Percentiles rank a stretch among this genome's conserved stretches.
These are phyloP conservation scores for Pseudobourletiella spinata DNA, from an alignment of 1,140 invertebrate genomes.

Conservation along the genomic window DNA sequence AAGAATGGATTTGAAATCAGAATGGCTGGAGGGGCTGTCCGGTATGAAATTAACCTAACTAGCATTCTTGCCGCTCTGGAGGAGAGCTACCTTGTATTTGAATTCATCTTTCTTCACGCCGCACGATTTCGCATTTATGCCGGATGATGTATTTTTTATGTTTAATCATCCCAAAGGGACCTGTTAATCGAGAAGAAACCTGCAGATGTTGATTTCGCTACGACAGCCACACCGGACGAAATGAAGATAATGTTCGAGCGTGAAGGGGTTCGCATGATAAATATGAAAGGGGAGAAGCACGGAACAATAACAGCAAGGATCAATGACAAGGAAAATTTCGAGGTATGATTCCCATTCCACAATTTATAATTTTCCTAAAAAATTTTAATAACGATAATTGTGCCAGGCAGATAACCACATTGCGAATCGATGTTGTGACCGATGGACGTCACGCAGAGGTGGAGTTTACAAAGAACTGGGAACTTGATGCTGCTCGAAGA, in stretches of 20 bases:
- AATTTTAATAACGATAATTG: slow-evolving; percentile 15
- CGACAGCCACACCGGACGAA: slow-evolving; percentile 86
- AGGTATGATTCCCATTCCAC: slow-evolving; percentile 46
- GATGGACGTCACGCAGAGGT: slow-evolving; percentile 95
- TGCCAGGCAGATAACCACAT: slow-evolving; percentile 57
- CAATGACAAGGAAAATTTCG: slow-evolving; percentile 89
- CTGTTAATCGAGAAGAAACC: slow-evolving; percentile 77
- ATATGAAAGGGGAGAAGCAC: slow-evolving; percentile 89
- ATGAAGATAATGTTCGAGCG: slow-evolving; percentile 91
- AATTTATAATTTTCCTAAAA: not conserved
- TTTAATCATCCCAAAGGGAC: slow-evolving; percentile 53
- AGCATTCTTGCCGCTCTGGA: not conserved
- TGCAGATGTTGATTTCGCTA: slow-evolving; percentile 95
- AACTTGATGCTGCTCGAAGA: slow-evolving; percentile 84
- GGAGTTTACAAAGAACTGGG: slow-evolving; percentile 89
- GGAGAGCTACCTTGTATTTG: not conserved
- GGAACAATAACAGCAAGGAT: slow-evolving; percentile 96
- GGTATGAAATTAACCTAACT: slow-evolving; percentile 41
- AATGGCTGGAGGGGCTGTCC: slow-evolving; percentile 89
- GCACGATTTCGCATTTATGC: not conserved
- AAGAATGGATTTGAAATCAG: slow-evolving; percentile 77
- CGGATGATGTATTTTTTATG: slow-evolving; percentile 6
- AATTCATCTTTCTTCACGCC: not conserved
- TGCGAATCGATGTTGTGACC: slow-evolving; percentile 83
- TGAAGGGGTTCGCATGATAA: slow-evolving; percentile 84